These are phyloP conservation scores for Colletes latitarsis DNA, from an alignment of 1,140 invertebrate species.

Conservation along the genomic window DNA sequence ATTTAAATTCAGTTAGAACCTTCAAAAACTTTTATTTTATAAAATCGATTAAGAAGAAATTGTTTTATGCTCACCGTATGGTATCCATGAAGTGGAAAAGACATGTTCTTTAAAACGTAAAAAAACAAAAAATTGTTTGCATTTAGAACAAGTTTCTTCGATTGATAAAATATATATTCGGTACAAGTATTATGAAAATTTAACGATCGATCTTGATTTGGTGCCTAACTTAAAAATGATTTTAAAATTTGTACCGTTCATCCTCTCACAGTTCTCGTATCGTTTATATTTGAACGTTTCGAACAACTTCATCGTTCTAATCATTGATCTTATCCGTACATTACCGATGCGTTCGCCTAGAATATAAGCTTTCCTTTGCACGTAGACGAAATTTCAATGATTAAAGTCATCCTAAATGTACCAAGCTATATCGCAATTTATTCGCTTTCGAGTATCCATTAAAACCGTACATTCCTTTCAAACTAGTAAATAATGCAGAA, in stretches of 20 bases:
- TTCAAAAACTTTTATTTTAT: background rate
- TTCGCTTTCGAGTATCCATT: background rate
- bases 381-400: no score
- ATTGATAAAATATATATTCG: background rate
- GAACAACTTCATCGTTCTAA: constrained; percentile 19
- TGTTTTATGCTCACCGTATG: constrained; percentile 46
- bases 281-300: constrained; percentile 14
- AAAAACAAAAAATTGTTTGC: constrained; percentile 38
- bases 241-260: background rate
- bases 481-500: background rate
- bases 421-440: background rate
- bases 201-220: constrained; percentile 4
- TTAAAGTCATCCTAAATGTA: constrained; percentile 19
- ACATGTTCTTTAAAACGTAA: constrained; percentile 52
- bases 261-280: background rate
- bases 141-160: constrained; percentile 34
- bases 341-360: background rate
- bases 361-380: background rate
- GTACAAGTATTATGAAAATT: background rate
- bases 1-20: background rate
- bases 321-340: background rate
- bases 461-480: background rate
- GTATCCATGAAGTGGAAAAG: constrained; percentile 42
- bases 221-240: background rate
- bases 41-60: constrained; percentile 29